Conservation (phyloP, 2,797 vertebrate species). For the Chaetodon trifasciatus region DNA sequence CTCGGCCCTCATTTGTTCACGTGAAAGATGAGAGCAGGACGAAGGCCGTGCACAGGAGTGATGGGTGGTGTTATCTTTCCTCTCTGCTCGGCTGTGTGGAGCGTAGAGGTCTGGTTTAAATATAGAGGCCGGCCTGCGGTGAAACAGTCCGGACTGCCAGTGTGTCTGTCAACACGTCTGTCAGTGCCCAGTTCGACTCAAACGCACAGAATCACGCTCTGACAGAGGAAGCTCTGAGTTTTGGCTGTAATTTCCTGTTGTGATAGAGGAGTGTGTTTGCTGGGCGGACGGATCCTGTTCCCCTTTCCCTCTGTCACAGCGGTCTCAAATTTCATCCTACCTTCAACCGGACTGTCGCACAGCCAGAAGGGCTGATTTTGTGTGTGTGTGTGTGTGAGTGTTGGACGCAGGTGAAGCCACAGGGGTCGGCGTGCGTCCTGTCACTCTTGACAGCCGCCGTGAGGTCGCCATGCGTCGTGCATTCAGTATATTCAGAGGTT, state of each 20-base stretch:
- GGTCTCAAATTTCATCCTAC: slow-evolving; percentile 42
- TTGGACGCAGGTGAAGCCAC: slow-evolving; percentile 18
- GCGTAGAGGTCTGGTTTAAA: slow-evolving; percentile 28
- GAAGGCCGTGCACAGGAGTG: background rate
- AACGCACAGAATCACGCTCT: slow-evolving; percentile 1
- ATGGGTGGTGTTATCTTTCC: slow-evolving; percentile 27
- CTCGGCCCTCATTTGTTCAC: background rate
- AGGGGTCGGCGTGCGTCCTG: background rate
- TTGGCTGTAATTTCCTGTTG: slow-evolving; percentile 74
- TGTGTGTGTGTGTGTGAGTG: background rate
- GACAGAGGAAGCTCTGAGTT: slow-evolving; percentile 51
- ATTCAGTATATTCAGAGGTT: slow-evolving; percentile 70
- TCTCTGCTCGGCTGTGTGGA: background rate
- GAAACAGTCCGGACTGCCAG: background rate
- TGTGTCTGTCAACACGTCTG: background rate
- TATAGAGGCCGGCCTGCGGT: slow-evolving; percentile 21
- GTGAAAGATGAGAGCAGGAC: slow-evolving; percentile 31
- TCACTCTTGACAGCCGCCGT: background rate
- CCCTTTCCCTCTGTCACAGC: slow-evolving; percentile 35
- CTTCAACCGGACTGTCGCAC: background rate
- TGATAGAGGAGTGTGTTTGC: slow-evolving; percentile 42
- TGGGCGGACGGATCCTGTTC: slow-evolving; percentile 57
- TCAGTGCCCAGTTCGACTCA: background rate
- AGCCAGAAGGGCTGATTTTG: background rate
- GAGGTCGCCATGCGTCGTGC: slow-evolving; percentile 61